phyloP scores from a whole-genome alignment of 2,888 invertebrate species.

The Nomada goodeniana region DNA sequence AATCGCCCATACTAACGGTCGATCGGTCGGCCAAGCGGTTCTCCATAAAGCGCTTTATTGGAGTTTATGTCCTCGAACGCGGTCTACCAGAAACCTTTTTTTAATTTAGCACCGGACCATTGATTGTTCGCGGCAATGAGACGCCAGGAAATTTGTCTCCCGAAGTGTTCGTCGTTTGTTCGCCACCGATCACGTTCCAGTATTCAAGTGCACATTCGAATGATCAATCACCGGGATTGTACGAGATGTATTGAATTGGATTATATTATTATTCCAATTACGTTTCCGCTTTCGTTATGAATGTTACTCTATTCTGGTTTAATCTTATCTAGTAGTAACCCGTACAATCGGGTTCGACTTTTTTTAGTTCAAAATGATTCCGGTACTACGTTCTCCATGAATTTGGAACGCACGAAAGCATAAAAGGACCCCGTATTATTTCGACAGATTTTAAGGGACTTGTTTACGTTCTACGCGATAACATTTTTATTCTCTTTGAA shows the following conservation, averaged over 20 bases:
- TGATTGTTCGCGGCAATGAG: constrained; percentile 33
- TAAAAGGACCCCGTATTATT: not conserved
- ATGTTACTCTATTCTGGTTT: too few species aligned
- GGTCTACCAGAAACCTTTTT: constrained; percentile 34
- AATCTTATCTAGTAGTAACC: too few species aligned
- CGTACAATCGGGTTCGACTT: too few species aligned
- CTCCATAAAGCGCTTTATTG: constrained; percentile 61
- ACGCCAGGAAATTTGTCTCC: constrained; percentile 7
- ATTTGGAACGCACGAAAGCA: not conserved
- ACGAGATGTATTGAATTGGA: too few species aligned
- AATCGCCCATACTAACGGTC: constrained; percentile 62
- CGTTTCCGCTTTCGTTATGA: too few species aligned
- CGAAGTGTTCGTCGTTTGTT: not conserved
- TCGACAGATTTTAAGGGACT: constrained; percentile 5
- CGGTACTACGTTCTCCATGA: not conserved
- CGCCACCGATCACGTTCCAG: not conserved
- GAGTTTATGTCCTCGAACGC: constrained; percentile 35
- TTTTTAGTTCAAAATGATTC: too few species aligned
- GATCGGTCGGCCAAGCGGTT: constrained; percentile 51
- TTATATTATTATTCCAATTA: too few species aligned
- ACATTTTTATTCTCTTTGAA: constrained; percentile 1
- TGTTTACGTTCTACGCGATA: not conserved
- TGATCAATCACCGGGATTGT: not conserved
- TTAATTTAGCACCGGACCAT: constrained; percentile 7
- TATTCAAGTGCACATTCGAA: not conserved